Evolutionary conservation across 2,888 invertebrate genomes (phyloP).

Genomic region (Salticus scenicus): DNA sequence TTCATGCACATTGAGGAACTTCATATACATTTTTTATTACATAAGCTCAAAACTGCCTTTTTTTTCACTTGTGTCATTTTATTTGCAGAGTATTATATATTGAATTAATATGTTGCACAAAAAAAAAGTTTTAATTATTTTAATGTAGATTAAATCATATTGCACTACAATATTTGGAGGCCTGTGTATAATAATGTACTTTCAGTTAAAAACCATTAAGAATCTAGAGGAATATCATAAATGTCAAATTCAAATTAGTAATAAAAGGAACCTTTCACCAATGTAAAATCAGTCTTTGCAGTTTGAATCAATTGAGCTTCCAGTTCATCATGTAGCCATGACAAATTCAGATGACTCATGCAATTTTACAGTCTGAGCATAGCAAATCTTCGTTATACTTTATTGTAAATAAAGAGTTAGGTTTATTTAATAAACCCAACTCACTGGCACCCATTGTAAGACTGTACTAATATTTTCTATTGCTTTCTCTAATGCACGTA

Average conservation of each 20-base stretch:
- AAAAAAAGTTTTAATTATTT: too few relatives aligned
- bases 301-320: not conserved
- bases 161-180: too few relatives aligned
- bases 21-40: too few relatives aligned
- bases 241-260: not conserved
- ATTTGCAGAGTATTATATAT: too few relatives aligned
- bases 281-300: conserved; percentile 12
- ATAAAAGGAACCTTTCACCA: conserved; percentile 15
- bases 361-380: not conserved
- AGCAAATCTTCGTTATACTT: not conserved
- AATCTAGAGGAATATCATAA: too few relatives aligned
- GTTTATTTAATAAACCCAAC: conserved; percentile 89
- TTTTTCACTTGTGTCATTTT: too few relatives aligned
- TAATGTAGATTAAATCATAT: too few relatives aligned
- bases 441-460: conserved; percentile 98
- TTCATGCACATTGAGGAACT: too few relatives aligned
- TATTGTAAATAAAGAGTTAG: not conserved
- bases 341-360: not conserved
- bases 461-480: conserved; percentile 92
- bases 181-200: too few relatives aligned
- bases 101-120: too few relatives aligned
- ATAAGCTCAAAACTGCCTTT: too few relatives aligned
- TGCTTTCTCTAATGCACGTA: conserved; percentile 91
- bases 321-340: conserved; percentile 13
- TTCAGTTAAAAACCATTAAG: too few relatives aligned